phyloP scores from a whole-genome alignment of 2,113 vertebrate species.

The Turnix velox region DNA sequence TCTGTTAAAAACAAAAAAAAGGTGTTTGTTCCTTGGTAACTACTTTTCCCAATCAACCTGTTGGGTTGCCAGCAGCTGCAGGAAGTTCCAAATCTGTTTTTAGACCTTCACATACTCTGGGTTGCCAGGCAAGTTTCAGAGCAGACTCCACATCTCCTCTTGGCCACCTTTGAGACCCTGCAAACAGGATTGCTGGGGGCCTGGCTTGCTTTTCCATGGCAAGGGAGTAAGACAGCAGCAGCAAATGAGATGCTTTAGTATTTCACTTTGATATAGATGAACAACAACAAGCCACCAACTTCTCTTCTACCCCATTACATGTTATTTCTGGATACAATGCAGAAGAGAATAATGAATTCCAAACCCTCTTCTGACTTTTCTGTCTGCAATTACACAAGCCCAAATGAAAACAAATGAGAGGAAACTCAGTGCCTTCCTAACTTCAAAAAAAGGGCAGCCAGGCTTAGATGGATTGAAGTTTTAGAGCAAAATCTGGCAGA shows the following conservation, averaged over 20 bases:
- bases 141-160: not conserved
- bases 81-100: not conserved
- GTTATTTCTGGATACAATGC: not conserved
- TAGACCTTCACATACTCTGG: not conserved
- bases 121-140: not conserved
- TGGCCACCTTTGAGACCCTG: not conserved
- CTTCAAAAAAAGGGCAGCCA: not conserved
- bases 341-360: not conserved
- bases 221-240: not conserved
- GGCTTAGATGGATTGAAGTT: not conserved
- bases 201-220: not conserved
- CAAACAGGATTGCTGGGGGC: not conserved
- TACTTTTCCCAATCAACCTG: not conserved
- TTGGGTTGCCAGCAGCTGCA: not conserved
- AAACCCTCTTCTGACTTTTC: not conserved
- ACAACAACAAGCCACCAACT: not conserved
- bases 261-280: not conserved
- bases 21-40: not conserved
- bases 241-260: not conserved
- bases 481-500: not conserved
- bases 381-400: not conserved
- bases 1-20: not conserved
- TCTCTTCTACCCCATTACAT: not conserved
- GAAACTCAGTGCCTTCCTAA: not conserved
- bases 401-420: not conserved